Conservation (phyloP, 2,797 vertebrate genomes). For the Fistularia tabacaria region DNA sequence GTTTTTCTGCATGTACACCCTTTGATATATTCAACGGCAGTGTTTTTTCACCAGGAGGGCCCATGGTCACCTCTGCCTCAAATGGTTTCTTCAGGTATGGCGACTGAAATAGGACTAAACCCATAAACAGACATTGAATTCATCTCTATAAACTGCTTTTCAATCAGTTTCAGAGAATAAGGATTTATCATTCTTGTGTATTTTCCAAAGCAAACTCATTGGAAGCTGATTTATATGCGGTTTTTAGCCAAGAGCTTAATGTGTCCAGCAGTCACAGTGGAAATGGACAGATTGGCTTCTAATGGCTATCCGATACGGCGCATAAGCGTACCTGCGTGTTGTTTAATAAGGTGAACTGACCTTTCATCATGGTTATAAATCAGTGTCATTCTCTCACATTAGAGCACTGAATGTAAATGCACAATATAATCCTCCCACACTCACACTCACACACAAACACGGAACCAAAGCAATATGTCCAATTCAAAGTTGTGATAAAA, state of each 20-base stretch:
- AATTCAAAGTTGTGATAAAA: slow-evolving; percentile 9
- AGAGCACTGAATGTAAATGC: slow-evolving; percentile 65
- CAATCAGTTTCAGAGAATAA: slow-evolving; percentile 16
- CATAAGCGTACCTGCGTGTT: slow-evolving; percentile 64
- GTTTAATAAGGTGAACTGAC: slow-evolving; percentile 75
- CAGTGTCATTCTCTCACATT: slow-evolving; percentile 66
- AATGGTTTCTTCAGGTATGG: no score
- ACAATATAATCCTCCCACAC: slow-evolving; percentile 57
- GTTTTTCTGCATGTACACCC: no score
- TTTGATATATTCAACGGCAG: no score
- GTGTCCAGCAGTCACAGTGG: slow-evolving; percentile 54
- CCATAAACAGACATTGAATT: no score
- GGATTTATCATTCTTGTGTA: slow-evolving; percentile 25
- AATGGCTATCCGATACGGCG: slow-evolving; percentile 70
- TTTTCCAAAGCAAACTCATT: slow-evolving; percentile 60
- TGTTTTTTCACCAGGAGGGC: no score
- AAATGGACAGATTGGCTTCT: slow-evolving; percentile 68
- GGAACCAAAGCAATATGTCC: slow-evolving; percentile 15
- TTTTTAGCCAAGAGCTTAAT: slow-evolving; percentile 51
- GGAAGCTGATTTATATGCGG: slow-evolving; percentile 66
- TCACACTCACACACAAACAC: slow-evolving; percentile 6
- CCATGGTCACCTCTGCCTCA: no score
- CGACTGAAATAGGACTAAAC: no score
- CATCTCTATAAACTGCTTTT: not conserved
- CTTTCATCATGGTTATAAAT: slow-evolving; percentile 72